Base-by-base conservation (phyloP, 1,140 invertebrate species). In the Aporrectodea caliginosa region DNA sequence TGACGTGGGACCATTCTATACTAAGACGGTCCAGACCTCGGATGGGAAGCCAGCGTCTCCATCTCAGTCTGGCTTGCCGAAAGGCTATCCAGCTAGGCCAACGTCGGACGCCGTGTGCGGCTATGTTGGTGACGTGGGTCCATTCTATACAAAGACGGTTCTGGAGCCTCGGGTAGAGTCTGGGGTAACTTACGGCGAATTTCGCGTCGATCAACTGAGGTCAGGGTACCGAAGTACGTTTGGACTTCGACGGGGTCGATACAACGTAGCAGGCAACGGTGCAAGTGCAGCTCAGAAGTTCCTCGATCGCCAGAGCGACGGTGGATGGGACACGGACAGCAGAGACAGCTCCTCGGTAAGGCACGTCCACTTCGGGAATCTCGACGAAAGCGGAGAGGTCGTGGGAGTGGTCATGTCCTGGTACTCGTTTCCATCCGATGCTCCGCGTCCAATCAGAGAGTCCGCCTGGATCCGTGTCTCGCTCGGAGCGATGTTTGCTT, bases 381-480 rank as follows among this genome's bases (percentile, higher is more conserved):
- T n/a, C n/a, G n/a, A n/a, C n/a, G 43, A 58, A 58, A 58, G 43
- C 22, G 43, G 43, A 58, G 6, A 22, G 6, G 43, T n/a, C 43
- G 43, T 12, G 43, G 43, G 43, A 58, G 43, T 12, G 43, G 43
- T 58, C 43, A 6, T 12, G 6, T 58, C 43, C 43, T 58, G 43
- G 43, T 22, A 58, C 22, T 22, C 43, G 43, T 22, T 58, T 6
- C 22, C 43, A 22, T 58, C 43, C 43, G 43, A 22, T 12, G 6
- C 43, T 12, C 22, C 43, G 43, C 43, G 43, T 6, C 6, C 6
- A 22, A 12, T 58, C 43, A 12, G 22, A 6, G 43, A 58, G 22
- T 58, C 43, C 43, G 43, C 22, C 43, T 58, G 43, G 43, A 58
- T 78, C 69, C 16, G 69, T 1, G 69, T 31, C 12, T 78, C 79